Evolutionary conservation across 1,140 invertebrate genomes (phyloP).

Genomic region (Metopolophium dirhodum): DNA sequence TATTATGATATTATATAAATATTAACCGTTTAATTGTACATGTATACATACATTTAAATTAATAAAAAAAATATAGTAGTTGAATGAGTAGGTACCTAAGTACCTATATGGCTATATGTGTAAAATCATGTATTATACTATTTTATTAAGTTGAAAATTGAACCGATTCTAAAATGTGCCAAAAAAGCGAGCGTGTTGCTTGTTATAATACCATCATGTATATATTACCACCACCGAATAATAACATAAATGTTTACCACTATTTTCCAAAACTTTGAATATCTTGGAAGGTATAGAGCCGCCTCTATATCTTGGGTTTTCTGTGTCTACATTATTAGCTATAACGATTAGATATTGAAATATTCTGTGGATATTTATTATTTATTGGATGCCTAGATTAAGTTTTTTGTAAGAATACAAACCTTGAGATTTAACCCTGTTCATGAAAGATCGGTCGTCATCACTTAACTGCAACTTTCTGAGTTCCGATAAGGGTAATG

Average conservation of each 20-base stretch:
- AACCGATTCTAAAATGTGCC: neutral
- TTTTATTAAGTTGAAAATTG: neutral
- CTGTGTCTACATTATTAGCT: slow-evolving; percentile 61
- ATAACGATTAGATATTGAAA: slow-evolving; percentile 58
- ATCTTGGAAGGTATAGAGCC: slow-evolving; percentile 69
- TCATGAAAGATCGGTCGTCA: slow-evolving; percentile 70
- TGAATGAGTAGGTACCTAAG: neutral
- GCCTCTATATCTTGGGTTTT: slow-evolving; percentile 67
- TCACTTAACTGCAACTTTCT: slow-evolving; percentile 69
- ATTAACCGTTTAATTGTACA: neutral
- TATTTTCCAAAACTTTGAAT: slow-evolving; percentile 67
- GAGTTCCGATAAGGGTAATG: slow-evolving; percentile 63
- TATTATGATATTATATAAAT: neutral
- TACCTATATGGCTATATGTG: too few species aligned
- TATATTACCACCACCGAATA: slow-evolving; percentile 31
- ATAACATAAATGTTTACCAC: slow-evolving; percentile 61
- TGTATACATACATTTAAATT: neutral
- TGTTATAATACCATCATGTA: neutral
- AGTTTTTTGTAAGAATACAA: slow-evolving; percentile 57
- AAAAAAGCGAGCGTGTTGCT: neutral
- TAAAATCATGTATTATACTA: too few species aligned
- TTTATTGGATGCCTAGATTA: neutral
- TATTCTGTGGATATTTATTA: slow-evolving; percentile 25
- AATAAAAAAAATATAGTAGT: neutral
- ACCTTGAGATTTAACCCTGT: slow-evolving; percentile 73